Percentiles rank a stretch among this genome's conserved stretches.
Evolutionary conservation across 2,888 invertebrate genomes (phyloP).

Genomic region (Drosophila planitibia): DNA sequence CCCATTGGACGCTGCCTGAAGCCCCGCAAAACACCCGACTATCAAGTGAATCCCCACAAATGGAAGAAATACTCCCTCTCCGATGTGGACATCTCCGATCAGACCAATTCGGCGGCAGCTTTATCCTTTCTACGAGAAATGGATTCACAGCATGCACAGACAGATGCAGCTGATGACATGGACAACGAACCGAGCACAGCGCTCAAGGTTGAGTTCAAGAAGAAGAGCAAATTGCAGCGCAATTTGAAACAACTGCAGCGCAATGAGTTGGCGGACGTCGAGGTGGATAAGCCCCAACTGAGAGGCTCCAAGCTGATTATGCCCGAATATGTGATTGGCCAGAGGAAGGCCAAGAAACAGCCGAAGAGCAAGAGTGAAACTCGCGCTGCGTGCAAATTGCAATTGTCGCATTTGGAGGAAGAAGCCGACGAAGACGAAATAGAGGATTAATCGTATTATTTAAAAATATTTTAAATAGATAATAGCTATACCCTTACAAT

Average conservation of each 20-base stretch:
- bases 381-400: constrained; percentile 83
- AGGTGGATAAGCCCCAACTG: constrained; percentile 86
- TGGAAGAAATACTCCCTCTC: constrained; percentile 93
- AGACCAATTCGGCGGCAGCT: constrained; percentile 91
- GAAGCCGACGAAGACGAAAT: constrained; percentile 69
- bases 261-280: constrained; percentile 74
- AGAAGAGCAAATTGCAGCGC: constrained; percentile 81
- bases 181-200: background rate
- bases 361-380: constrained; percentile 82
- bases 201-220: constrained; percentile 83
- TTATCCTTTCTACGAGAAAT: constrained; percentile 90
- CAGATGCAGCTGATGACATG: constrained; percentile 47
- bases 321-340: constrained; percentile 93
- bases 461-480: background rate
- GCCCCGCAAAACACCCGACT: constrained; percentile 86
- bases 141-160: constrained; percentile 86
- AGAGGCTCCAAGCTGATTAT: constrained; percentile 90
- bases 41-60: constrained; percentile 90
- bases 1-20: constrained; percentile 88
- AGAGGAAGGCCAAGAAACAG: constrained; percentile 84
- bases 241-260: constrained; percentile 72
- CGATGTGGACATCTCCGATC: constrained; percentile 93
- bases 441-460: constrained; percentile 24
- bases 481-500: constrained; percentile 3
- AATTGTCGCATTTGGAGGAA: constrained; percentile 87